Conservation (phyloP, 2,113 vertebrate genomes). For the Osmerus mordax region DNA sequence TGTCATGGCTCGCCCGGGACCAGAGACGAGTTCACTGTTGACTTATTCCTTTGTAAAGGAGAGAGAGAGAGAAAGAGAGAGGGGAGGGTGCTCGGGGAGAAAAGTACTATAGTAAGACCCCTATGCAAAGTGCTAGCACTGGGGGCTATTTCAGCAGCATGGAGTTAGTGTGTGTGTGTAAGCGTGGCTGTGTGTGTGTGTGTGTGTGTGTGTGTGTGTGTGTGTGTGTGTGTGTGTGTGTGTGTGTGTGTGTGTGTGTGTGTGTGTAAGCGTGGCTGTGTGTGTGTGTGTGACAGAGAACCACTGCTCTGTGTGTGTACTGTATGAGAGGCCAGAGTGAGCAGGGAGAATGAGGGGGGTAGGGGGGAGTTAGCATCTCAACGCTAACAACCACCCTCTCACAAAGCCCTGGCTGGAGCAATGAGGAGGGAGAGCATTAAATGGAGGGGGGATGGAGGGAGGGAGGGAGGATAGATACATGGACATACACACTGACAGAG, state of each 20-base stretch:
- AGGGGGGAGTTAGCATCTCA: background rate
- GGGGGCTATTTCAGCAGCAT: background rate
- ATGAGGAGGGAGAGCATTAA: background rate
- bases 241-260: slow-evolving; percentile 3
- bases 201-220: background rate
- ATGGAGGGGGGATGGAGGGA: background rate
- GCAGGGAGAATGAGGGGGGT: background rate
- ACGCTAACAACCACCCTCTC: background rate
- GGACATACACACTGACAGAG: background rate
- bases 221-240: background rate
- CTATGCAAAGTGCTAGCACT: background rate
- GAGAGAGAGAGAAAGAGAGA: background rate
- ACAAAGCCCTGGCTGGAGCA: background rate
- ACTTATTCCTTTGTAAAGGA: slow-evolving; percentile 1
- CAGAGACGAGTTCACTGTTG: background rate
- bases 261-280: slow-evolving; percentile 8
- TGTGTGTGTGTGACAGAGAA: background rate
- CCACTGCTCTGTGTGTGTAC: background rate
- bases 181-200: slow-evolving; percentile 14
- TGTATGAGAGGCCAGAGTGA: background rate
- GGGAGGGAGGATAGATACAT: slow-evolving; percentile 20
- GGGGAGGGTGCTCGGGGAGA: too few species aligned
- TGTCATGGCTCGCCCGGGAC: background rate
- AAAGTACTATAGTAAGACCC: too few species aligned
- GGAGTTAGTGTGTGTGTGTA: background rate